Base-by-base conservation (phyloP, 2,797 vertebrate genomes). In the Coilia nasus region DNA sequence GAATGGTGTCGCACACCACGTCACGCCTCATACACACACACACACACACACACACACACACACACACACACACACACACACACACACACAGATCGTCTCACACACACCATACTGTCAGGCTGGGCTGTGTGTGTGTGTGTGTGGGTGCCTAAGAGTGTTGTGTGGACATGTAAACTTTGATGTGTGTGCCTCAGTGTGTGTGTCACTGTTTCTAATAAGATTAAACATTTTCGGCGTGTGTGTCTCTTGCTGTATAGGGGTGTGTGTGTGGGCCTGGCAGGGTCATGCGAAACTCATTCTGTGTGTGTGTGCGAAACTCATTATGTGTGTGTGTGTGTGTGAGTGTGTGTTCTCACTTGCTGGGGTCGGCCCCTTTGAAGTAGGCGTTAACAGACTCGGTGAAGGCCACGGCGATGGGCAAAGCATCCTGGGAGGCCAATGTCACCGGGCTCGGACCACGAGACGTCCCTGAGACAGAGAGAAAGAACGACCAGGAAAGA, bases 361-460 rank as follows among this genome's bases (percentile, higher is more conserved):
- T 95, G 86, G 98, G 97, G 95, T 99, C 98, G 94, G 98, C 97
- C 94, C 98, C 98, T 98, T 99, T 99, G 95, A 99, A 99, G 96
- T 99, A 99, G 88, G 98, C 98, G 94, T 99, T 99, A 93, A 99
- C 97, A 41, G 98, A 98, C 88, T 99, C 98, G 59, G 98, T 99
- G 92, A 99, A 97, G 88, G 98, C 98, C 86, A 99, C 96, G 60
- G 98, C 98, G 91, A 99, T 98, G 92, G 98, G 98, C 93, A 99
- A 92, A 85, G 95, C 96, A 93, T 99, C 98, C 90, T 97, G 97
- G 93, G 96, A 98, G 91, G 95, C 97, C 94, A 99, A 96, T 81
- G 97, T 98, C 94, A 99, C 96, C 50, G 98, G 98, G 93, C 98
- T 99, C 89, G 98, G 98, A 84, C 98, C 98, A 91, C 98, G 97